Conservation (phyloP, 2,113 vertebrate species). For the Zosterops pallidus region DNA sequence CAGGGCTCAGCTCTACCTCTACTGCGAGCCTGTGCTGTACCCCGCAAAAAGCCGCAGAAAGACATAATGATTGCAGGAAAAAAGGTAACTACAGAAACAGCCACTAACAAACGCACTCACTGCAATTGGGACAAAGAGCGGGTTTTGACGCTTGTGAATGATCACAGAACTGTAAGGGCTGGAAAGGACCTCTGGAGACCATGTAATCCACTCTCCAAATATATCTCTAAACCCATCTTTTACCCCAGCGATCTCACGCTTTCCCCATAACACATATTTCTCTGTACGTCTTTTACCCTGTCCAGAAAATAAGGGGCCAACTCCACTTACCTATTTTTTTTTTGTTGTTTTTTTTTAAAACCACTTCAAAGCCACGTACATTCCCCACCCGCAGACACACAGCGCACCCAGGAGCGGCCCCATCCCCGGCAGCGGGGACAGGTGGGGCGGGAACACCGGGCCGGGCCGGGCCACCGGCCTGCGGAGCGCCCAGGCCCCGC, state of each 20-base stretch:
- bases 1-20: not conserved
- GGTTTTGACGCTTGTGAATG: not conserved
- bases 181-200: not conserved
- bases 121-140: not conserved
- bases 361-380: not conserved
- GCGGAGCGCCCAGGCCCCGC: not conserved
- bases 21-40: not conserved
- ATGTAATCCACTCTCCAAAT: accelerated
- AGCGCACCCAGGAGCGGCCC: not conserved
- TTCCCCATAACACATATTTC: too few relatives aligned
- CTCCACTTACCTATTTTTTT: not conserved
- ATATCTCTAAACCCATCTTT: accelerated
- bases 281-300: accelerated
- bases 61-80: accelerated
- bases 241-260: too few relatives aligned
- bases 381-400: accelerated
- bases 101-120: not conserved
- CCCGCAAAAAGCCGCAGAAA: not conserved
- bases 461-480: not conserved
- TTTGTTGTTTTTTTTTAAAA: not conserved
- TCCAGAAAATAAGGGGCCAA: not conserved
- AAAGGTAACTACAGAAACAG: not conserved
- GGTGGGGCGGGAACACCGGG: not conserved
- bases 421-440: not conserved
- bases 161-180: not conserved